These are phyloP conservation scores for Drosophila emarginata DNA, from an alignment of 2,888 invertebrate genomes.

Conservation along the genomic window DNA sequence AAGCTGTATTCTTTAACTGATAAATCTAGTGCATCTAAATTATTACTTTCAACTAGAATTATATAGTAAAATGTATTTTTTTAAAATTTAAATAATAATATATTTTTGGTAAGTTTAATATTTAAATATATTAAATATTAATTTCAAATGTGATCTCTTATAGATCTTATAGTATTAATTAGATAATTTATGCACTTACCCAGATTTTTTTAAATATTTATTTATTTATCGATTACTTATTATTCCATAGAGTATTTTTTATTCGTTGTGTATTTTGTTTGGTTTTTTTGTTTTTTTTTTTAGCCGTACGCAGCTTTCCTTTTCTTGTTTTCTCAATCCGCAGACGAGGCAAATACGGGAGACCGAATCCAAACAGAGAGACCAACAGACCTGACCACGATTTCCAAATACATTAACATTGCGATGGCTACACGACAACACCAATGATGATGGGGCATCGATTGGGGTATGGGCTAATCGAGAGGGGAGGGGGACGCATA, in stretches of 20 bases:
- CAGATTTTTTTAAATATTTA: too few relatives aligned
- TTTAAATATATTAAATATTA: too few relatives aligned
- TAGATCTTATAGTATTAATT: too few relatives aligned
- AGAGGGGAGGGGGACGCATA: not conserved
- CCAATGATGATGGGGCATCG: slow-evolving; percentile 13
- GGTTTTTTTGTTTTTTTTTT: too few relatives aligned
- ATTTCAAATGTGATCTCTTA: too few relatives aligned
- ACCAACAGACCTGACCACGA: slow-evolving; percentile 58
- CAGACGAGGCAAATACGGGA: slow-evolving; percentile 2
- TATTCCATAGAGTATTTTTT: slow-evolving; percentile 21
- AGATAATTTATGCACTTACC: too few relatives aligned
- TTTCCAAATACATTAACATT: slow-evolving; percentile 79
- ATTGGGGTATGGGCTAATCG: not conserved
- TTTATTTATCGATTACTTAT: not conserved
- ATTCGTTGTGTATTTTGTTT: slow-evolving; percentile 13
- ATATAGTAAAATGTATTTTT: too few relatives aligned
- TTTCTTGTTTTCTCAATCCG: slow-evolving; percentile 57
- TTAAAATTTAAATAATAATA: too few relatives aligned
- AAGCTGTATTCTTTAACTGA: too few relatives aligned
- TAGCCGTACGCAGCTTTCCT: slow-evolving; percentile 43
- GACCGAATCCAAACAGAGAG: slow-evolving; percentile 1
- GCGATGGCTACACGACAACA: slow-evolving; percentile 68
- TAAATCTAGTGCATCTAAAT: too few relatives aligned
- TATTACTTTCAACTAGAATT: too few relatives aligned
- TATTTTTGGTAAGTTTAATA: too few relatives aligned